Base-by-base conservation (phyloP, 2,797 vertebrate species). In the Tenualosa thibaudeaui region DNA sequence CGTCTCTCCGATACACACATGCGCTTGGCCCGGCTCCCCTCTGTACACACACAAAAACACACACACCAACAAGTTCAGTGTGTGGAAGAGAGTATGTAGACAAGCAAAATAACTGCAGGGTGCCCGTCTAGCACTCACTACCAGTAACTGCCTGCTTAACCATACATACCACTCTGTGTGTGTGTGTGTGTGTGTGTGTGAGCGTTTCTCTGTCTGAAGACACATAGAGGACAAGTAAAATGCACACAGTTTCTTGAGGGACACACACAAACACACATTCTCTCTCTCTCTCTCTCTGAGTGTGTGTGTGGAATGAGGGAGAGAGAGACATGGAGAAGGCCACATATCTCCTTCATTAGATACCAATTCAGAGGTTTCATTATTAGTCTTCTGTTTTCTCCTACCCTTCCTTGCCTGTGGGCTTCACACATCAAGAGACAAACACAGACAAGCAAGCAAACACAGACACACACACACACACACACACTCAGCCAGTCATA, bases 11-110 rank as follows among this genome's bases (percentile, higher is more conserved):
- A 89, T 62, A 92, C 91, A 86, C 90, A 91, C 83, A 91, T 95
- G 88, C 96, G 94, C 93, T 96, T 96, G 78, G 94, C 95, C 89
- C 96, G 93, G 91, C 94, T 96, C 88, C 93, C 93, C 71, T 75
- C 68, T 75, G 31, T 3, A 13, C 81, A 24, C 50, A 31, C 50
- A 51, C 81, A 24, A n/a, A 81, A 7, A 75, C 85, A 83, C 62
- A 82, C 85, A 85, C 82, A 88, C 71, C 84, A 68, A 43, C 68
- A 75, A 75, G 68, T 37, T 75, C 68, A 75, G 68, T 17, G 3
- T 40, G 68, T 40, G 68, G 68, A 31, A 75, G 31, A 31, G 68
- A 75, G 31, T 75, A 31, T 75, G 68, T 75, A 40, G 68, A 75
- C 17, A 37, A 40, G 65, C 65, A 71, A 71, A 71, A 31, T 71